Evolutionary conservation across 2,113 vertebrate species (phyloP).

Genomic region (Cephalopholis sonnerati): DNA sequence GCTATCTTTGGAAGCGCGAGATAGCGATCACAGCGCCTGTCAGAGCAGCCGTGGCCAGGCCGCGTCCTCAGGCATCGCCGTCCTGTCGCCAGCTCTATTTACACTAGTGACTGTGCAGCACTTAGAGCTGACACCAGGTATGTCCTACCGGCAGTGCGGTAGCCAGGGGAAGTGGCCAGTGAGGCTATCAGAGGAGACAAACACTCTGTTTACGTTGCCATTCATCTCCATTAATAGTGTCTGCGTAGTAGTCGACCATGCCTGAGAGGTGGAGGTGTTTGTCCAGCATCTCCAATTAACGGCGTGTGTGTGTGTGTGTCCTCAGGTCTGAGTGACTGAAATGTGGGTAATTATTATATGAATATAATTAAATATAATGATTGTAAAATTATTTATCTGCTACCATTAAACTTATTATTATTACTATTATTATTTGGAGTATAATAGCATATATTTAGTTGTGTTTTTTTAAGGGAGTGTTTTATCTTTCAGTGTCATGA

Average conservation of each 20-base stretch:
- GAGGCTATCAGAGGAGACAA: constrained; percentile 80
- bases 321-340: background rate
- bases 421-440: background rate
- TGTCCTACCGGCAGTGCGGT: constrained; percentile 82
- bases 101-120: constrained; percentile 83
- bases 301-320: constrained; percentile 1
- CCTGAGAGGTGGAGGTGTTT: constrained; percentile 58
- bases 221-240: constrained; percentile 84
- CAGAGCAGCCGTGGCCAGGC: constrained; percentile 69
- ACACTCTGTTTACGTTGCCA: constrained; percentile 83
- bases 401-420: background rate
- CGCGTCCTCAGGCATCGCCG: constrained; percentile 85
- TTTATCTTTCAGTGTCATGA: background rate
- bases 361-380: background rate
- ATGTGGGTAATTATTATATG: background rate
- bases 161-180: constrained; percentile 80
- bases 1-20: constrained; percentile 80
- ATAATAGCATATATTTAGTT: background rate
- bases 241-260: constrained; percentile 41
- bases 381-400: background rate
- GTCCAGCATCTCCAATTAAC: constrained; percentile 34
- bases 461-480: too few species aligned
- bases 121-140: constrained; percentile 86
- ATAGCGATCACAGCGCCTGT: constrained; percentile 84
- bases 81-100: constrained; percentile 88